Base-by-base conservation (phyloP, 35 echinoderm and acorn worm genomes). In the Strongylocentrotus purpuratus region DNA sequence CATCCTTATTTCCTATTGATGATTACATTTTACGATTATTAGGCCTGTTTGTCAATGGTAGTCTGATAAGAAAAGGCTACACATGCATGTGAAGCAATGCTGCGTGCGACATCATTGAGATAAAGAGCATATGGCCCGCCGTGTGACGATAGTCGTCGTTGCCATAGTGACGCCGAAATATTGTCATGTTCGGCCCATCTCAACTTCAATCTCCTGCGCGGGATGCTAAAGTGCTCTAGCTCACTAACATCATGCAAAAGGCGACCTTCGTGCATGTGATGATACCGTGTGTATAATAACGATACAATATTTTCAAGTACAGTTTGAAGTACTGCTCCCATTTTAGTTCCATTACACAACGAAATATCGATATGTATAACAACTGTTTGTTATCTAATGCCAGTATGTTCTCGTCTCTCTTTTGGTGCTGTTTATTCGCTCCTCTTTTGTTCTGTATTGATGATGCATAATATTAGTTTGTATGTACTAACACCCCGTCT, bases 121-220 rank as follows among this genome's bases (percentile, higher is more conserved):
- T 93, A 58, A 93, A 93, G 91, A 93, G 91, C 91, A 93, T 93
- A 93, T 93, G 91, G 91, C 32, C 87, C 87, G 87, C 20, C n/a
- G 91, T 93, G 91, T 93, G 91, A 93, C 91, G 91, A 93, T 50
- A 93, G 91, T 93, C 91, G 91, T 12, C 14, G 91, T 93, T 93
- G 91, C 14, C 91, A 93, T 93, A 28, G 91, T 58, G 46, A 93
- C 91, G 91, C 91, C 91, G 48, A 93, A 93, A 93, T 93, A 93
- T 93, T 93, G 91, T 58, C 91, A 32, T 58, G 48, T 31, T 93
- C 91, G 48, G 17, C 91, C 91, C 91, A 47, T 93, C 91, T 46
- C 48, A 31, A 89, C 33, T 45, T 89, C 87, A 89, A 89, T 89
- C 87, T 89, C 87, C 14, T 35, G 33, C 87, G 65, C 65, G 65